Percentiles rank a stretch among this genome's conserved stretches.
These are phyloP conservation scores for Piscicola geometra DNA, from an alignment of 2,888 invertebrate genomes.

Conservation along the genomic window DNA sequence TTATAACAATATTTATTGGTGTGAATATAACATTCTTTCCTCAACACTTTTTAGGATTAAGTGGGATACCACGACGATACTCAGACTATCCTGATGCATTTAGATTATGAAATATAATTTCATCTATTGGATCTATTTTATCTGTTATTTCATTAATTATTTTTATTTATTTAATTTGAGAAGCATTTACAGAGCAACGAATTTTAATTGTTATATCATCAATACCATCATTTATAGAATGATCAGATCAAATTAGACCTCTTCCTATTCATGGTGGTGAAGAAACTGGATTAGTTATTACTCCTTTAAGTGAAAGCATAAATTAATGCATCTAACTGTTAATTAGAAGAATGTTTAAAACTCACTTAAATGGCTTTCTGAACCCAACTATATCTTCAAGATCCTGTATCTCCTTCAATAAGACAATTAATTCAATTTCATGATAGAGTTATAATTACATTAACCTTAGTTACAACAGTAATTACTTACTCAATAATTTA, in stretches of 20 bases:
- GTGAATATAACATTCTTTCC: constrained; percentile 78
- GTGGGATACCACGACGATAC: constrained; percentile 72
- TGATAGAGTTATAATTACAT: constrained; percentile 47
- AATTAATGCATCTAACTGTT: constrained; percentile 41
- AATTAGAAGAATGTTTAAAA: constrained; percentile 38
- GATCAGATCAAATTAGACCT: constrained; percentile 42
- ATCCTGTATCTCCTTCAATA: constrained; percentile 47
- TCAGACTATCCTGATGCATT: constrained; percentile 68
- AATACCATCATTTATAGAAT: constrained; percentile 43
- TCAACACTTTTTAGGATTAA: constrained; percentile 70
- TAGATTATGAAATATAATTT: constrained; percentile 45
- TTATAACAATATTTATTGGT: constrained; percentile 67
- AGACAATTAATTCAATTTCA: constrained; percentile 49
- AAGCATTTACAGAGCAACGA: constrained; percentile 45
- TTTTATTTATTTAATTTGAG: constrained; percentile 46
- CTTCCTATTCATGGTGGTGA: constrained; percentile 43
- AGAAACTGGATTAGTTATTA: constrained; percentile 41
- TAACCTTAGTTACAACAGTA: constrained; percentile 46
- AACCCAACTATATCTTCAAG: constrained; percentile 47
- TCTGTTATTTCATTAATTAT: constrained; percentile 43
- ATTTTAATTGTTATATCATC: constrained; percentile 39
- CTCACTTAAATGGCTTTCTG: constrained; percentile 45
- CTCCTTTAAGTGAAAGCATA: constrained; percentile 40
- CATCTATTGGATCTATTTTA: constrained; percentile 46
- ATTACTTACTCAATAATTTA: constrained; percentile 45